A percentile compares a stretch with the other conserved stretches of the same genome.
Conservation (phyloP, 2,888 invertebrate genomes). For the Rhagonycha fulva region DNA sequence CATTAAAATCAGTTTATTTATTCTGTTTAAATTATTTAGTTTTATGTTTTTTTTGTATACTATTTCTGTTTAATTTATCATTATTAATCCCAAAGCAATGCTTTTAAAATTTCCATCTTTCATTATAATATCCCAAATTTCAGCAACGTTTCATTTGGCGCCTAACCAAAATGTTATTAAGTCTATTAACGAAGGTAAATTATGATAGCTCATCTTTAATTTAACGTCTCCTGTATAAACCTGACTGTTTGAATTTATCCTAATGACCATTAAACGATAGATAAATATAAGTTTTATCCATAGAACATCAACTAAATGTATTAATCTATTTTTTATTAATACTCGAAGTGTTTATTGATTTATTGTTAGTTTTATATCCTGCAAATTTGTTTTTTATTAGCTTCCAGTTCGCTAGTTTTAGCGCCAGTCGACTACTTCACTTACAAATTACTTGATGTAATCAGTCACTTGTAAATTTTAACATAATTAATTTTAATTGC, state of each 20-base stretch:
- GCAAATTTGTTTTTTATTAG: neutral
- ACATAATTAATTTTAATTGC: neutral
- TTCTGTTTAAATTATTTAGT: too few species aligned
- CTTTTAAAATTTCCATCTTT: neutral
- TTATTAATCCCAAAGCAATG: neutral
- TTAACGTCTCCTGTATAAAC: neutral
- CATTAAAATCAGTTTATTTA: too few species aligned
- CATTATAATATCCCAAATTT: neutral
- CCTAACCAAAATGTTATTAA: neutral
- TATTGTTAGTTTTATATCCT: neutral
- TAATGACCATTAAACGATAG: neutral
- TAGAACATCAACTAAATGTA: neutral
- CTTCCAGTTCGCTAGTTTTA: neutral
- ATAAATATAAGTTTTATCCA: neutral
- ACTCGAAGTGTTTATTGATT: neutral
- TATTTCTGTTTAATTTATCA: neutral
- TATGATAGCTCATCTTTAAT: neutral
- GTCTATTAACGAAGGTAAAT: neutral
- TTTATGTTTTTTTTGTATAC: neutral
- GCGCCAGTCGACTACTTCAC: neutral
- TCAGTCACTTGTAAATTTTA: neutral
- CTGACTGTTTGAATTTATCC: neutral
- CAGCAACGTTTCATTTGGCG: neutral
- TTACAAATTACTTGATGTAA: neutral
- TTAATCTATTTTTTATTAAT: neutral